Base-by-base conservation (phyloP, 2,797 vertebrate species). In the Spinus pinus region DNA sequence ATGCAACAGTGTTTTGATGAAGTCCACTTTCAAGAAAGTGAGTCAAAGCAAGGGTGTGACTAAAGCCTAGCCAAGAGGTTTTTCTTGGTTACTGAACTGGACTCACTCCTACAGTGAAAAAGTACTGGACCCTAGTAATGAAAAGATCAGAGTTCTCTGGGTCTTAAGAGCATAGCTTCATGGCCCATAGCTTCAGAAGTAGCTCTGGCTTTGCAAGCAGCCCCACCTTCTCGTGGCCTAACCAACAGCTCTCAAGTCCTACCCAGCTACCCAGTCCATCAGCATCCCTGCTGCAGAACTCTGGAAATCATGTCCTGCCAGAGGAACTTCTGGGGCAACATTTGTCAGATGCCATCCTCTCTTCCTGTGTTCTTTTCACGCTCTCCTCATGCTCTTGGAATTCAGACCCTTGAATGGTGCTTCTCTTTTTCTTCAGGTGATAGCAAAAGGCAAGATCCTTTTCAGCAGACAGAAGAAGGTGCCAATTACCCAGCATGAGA, bases 371-470 rank as follows among this genome's bases (percentile, higher is more conserved):
- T 73, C 28, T 44, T 75, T 72, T 42, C 27, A 24, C 14, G 16
- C 44, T 53, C 9, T 87, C 24, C 14, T 93, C 25, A 7, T 15
- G 10, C 44, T 50, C 31, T 62, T 22, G 12, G 64, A 73, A 49
- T 51, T 90, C 70, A 41, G 27, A 22, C 15, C n/a, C 23, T 54
- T 84, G 14, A 77, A 28, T 30, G 37, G 22, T 2, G 3, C 30
- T 72, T 92, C 31, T 95, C 28, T 88, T 88, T 90, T 23, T 93
- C n/a, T 83, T 71, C 85, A 97, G 96, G 87, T 96, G 35, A 79
- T 95, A 88, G 57, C 81, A 50, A 95, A 89, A 89, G 96, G 94
- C 71, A 95, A 73, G 77, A 96, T 97, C 77, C 80, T 94, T 84
- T 93, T 12, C 77, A 95, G 56, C 83, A 93, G 94, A 81, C 20